Conservation (phyloP, 1,140 invertebrate species). For the Neuroterus valhalla region DNA sequence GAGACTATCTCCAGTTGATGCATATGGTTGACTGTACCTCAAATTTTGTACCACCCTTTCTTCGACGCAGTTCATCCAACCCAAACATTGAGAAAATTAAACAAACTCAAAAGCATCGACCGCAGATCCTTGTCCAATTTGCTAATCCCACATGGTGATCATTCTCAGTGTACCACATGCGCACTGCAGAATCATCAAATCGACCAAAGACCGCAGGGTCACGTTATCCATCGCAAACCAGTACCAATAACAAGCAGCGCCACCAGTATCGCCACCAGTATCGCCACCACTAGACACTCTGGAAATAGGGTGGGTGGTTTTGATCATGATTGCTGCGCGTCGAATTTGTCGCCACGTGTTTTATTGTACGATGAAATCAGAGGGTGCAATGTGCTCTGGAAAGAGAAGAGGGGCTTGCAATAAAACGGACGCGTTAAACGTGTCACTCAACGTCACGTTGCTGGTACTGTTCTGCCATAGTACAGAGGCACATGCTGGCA, state of each 20-base stretch:
- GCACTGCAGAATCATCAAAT: conserved; percentile 25
- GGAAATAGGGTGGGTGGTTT: conserved; percentile 53
- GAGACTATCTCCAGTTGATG: not conserved
- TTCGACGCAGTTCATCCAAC: too few relatives aligned
- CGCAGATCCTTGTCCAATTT: conserved; percentile 3
- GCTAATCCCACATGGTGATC: conserved; percentile 1
- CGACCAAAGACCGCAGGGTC: conserved; percentile 18
- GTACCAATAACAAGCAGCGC: conserved; percentile 38
- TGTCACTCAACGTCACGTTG: conserved; percentile 69
- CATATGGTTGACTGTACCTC: not conserved
- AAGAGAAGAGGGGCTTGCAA: conserved; percentile 55
- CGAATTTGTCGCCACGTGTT: conserved; percentile 73
- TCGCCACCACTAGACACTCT: conserved; percentile 41
- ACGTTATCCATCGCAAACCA: conserved; percentile 18
- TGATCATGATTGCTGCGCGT: conserved; percentile 67
- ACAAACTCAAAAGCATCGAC: not conserved
- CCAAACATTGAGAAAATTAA: too few relatives aligned
- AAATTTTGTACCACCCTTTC: too few relatives aligned
- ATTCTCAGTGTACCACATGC: not conserved
- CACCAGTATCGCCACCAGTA: conserved; percentile 49
- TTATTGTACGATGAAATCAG: conserved; percentile 69
- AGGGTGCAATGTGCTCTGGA: conserved; percentile 55
- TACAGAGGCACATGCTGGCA: conserved; percentile 29
- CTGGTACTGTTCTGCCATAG: conserved; percentile 38
- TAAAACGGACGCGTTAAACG: conserved; percentile 69